These are phyloP conservation scores for Lasioglossum leucozonium DNA, from an alignment of 2,888 invertebrate genomes.

Conservation along the genomic window DNA sequence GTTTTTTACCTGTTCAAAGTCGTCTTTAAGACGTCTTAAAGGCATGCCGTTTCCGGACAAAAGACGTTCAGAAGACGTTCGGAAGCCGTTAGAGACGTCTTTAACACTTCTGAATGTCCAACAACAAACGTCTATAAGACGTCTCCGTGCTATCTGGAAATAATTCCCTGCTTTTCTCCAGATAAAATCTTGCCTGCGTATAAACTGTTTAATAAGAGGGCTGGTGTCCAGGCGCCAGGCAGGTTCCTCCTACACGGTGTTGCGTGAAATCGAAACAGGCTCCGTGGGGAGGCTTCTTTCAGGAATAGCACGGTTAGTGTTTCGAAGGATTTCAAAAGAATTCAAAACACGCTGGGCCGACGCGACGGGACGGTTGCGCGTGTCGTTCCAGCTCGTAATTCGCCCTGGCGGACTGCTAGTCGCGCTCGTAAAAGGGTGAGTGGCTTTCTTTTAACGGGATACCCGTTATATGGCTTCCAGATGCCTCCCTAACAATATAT, in stretches of 20 bases:
- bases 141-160: too few species aligned
- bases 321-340: background rate
- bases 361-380: background rate
- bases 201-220: background rate
- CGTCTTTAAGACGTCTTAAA: too few species aligned
- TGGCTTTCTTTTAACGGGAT: slow-evolving; percentile 50
- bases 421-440: slow-evolving; percentile 45
- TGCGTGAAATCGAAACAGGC: background rate
- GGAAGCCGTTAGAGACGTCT: too few species aligned
- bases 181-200: background rate
- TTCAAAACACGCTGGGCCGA: background rate
- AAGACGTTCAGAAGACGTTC: too few species aligned
- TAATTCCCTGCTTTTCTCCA: too few species aligned
- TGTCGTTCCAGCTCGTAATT: slow-evolving; percentile 42
- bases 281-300: background rate
- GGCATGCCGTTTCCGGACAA: too few species aligned
- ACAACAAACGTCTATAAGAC: too few species aligned
- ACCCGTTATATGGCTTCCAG: slow-evolving; percentile 50
- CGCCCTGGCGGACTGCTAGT: slow-evolving; percentile 10
- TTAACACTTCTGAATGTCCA: too few species aligned
- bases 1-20: too few species aligned
- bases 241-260: background rate
- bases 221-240: background rate
- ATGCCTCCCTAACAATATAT: slow-evolving; percentile 42
- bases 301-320: background rate